Conservation (phyloP, 2,797 vertebrate genomes). For the Threskiornis aethiopicus region DNA sequence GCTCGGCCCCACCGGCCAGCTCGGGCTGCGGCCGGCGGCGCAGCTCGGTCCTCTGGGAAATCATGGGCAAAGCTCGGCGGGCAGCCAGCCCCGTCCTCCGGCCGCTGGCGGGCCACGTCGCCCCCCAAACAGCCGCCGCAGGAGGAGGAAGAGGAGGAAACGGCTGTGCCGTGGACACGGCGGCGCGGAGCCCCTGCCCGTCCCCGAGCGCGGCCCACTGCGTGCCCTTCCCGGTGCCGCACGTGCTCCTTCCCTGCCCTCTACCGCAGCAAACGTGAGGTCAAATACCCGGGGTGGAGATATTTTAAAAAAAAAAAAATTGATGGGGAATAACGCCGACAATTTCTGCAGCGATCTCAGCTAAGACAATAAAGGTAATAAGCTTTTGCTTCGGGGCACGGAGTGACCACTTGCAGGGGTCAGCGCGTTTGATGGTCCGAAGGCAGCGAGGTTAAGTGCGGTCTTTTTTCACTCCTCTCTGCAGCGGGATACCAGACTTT, state of each 20-base stretch:
- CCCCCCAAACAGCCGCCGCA: accelerated
- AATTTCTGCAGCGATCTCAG: background rate
- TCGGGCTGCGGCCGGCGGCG: background rate
- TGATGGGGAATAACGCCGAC: background rate
- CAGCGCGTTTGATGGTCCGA: background rate
- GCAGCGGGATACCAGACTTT: background rate
- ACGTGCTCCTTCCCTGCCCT: background rate
- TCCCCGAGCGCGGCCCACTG: background rate
- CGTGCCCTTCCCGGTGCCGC: background rate
- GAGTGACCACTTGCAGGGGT: slow-evolving; percentile 10
- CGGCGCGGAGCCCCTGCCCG: background rate
- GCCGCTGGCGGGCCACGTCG: background rate
- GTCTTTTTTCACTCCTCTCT: background rate
- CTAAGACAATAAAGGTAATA: slow-evolving; percentile 22
- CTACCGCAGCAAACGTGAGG: background rate
- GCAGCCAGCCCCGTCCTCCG: background rate
- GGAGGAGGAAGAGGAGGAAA: background rate
- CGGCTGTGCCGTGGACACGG: background rate
- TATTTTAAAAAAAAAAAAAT: background rate
- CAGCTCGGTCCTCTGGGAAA: background rate
- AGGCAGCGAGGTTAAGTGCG: background rate
- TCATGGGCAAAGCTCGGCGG: background rate
- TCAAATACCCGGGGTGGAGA: background rate
- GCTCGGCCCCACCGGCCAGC: background rate
- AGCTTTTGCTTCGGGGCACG: background rate